phyloP scores from a whole-genome alignment of 2,888 invertebrate genomes.

The Geophilus truncorum region DNA sequence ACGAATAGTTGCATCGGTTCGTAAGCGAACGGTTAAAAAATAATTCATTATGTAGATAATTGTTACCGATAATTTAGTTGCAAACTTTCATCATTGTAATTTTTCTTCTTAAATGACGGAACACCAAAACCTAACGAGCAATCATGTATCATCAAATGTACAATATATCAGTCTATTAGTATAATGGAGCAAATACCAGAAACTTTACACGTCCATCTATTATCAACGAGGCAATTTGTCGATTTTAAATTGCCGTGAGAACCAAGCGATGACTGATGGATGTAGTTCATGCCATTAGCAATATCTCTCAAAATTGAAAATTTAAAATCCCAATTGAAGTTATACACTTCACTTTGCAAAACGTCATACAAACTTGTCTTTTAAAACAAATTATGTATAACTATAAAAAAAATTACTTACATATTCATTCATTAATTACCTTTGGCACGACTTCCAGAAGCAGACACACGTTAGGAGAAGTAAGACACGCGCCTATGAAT shows the following conservation, averaged over 20 bases:
- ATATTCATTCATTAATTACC: too few relatives aligned
- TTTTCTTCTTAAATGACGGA: background rate
- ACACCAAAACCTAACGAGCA: background rate
- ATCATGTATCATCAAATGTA: background rate
- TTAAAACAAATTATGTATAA: background rate
- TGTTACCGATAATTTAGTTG: background rate
- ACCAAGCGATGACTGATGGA: background rate
- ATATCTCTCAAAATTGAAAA: slow-evolving; percentile 19
- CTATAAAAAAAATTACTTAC: background rate
- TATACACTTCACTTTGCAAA: background rate
- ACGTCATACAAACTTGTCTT: slow-evolving; percentile 29
- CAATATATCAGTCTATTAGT: too few relatives aligned
- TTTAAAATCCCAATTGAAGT: slow-evolving; percentile 28
- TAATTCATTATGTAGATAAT: background rate
- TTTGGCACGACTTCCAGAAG: too few relatives aligned
- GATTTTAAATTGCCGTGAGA: slow-evolving; percentile 25
- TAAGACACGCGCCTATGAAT: background rate
- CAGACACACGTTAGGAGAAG: too few relatives aligned
- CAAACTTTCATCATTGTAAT: too few relatives aligned
- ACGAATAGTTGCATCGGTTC: too few relatives aligned
- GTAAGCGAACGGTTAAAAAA: background rate
- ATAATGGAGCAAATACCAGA: background rate
- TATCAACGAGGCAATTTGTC: slow-evolving; percentile 26
- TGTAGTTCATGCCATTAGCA: background rate
- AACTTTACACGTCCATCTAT: slow-evolving; percentile 31